Conservation (phyloP, 2,113 vertebrate species). For the pig (Sus scrofa) region DNA sequence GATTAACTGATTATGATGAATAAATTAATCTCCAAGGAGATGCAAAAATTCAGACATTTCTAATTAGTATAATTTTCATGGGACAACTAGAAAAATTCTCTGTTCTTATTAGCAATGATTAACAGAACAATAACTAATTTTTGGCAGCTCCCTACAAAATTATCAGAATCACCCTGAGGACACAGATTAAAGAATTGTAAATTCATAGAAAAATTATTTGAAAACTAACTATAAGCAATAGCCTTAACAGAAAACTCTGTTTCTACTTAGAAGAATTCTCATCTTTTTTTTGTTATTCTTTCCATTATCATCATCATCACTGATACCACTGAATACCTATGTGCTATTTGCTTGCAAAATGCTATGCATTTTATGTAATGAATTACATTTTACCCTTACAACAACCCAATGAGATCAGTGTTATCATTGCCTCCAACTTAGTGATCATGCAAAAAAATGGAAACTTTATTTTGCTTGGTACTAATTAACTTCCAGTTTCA, state of each 20-base stretch:
- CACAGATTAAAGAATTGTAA: slow-evolving; percentile 83
- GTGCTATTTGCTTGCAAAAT: not conserved
- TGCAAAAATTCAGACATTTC: slow-evolving; percentile 89
- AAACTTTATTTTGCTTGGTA: not conserved
- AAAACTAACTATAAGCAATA: slow-evolving; percentile 3
- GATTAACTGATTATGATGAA: slow-evolving; percentile 91
- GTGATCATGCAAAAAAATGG: not conserved
- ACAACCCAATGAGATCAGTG: not conserved
- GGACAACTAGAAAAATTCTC: slow-evolving; percentile 85
- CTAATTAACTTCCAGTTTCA: not conserved
- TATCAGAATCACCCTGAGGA: slow-evolving; percentile 85
- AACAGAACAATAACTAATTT: slow-evolving; percentile 90
- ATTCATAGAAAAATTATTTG: slow-evolving; percentile 80
- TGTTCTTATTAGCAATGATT: slow-evolving; percentile 89
- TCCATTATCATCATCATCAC: not conserved
- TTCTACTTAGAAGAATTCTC: slow-evolving; percentile 23
- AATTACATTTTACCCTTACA: not conserved
- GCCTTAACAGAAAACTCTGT: not conserved
- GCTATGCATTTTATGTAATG: not conserved
- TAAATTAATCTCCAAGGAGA: slow-evolving; percentile 90
- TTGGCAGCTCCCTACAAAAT: slow-evolving; percentile 87
- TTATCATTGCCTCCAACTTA: not conserved
- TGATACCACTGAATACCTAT: not conserved
- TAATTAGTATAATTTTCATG: slow-evolving; percentile 89
- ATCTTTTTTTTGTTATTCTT: not conserved